These are phyloP conservation scores for Hyles euphorbiae DNA, from an alignment of 1,140 invertebrate genomes.

Conservation along the genomic window DNA sequence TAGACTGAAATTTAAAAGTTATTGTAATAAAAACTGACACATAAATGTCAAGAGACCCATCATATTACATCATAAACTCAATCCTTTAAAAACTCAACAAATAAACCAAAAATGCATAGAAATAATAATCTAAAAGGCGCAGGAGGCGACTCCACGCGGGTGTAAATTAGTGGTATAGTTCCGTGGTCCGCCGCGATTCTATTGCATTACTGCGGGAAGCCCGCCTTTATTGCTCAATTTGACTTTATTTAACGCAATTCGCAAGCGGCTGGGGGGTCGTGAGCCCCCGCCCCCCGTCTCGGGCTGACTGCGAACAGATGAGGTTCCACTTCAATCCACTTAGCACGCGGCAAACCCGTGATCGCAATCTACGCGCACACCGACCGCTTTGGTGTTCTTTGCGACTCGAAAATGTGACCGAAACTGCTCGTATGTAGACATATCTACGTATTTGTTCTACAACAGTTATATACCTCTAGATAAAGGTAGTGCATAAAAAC, in stretches of 20 bases:
- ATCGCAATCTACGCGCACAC: conserved; percentile 51
- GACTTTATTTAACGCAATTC: conserved; percentile 74
- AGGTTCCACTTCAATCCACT: conserved; percentile 70
- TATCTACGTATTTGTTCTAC: no score
- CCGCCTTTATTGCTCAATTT: conserved; percentile 75
- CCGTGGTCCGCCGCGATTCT: conserved; percentile 43
- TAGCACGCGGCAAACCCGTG: conserved; percentile 56
- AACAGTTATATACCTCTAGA: no score
- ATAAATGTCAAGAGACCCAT: no score
- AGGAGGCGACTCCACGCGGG: conserved; percentile 5
- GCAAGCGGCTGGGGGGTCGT: conserved; percentile 30
- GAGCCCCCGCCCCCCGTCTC: conserved; percentile 31
- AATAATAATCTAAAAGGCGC: no score
- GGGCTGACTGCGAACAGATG: conserved; percentile 65
- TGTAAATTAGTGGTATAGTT: conserved; percentile 57
- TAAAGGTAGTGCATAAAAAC: no score
- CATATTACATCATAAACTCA: not conserved
- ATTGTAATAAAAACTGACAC: no score
- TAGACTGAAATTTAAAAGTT: no score
- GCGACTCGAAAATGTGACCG: not conserved
- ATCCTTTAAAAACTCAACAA: no score
- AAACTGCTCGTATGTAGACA: not conserved
- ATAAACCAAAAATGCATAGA: no score
- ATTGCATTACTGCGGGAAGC: conserved; percentile 60
- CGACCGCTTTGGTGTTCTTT: conserved; percentile 30